Percentiles rank a stretch among this genome's conserved stretches.
phyloP scores from a whole-genome alignment of 2,113 vertebrate genomes.

The Oryzias woworae region DNA sequence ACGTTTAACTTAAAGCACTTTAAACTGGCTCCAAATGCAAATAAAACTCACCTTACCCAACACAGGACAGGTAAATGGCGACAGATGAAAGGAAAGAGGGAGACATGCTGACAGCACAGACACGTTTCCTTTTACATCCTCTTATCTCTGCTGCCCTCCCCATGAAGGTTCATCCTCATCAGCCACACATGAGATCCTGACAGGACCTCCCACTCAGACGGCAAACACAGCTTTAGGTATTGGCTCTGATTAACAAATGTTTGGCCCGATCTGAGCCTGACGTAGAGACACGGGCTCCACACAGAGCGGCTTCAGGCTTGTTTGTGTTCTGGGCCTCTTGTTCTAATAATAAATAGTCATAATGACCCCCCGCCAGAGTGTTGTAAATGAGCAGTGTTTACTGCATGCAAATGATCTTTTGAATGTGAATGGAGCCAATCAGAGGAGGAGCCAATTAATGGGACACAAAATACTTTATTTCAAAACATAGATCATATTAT shows the following conservation, averaged over 20 bases:
- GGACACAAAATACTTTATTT: conserved; percentile 75
- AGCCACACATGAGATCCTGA: conserved; percentile 55
- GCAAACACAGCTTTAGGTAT: conserved; percentile 57
- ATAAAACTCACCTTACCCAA: no score
- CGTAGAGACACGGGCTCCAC: conserved; percentile 40
- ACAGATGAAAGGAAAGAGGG: no score
- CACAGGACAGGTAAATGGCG: no score
- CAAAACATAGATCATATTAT: conserved; percentile 68
- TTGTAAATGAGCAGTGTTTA: conserved; percentile 41
- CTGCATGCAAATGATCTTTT: conserved; percentile 41
- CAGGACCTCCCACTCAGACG: conserved; percentile 55
- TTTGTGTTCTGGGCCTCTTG: conserved; percentile 42
- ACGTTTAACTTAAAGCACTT: no score
- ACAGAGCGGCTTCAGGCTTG: conserved; percentile 33
- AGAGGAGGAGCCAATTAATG: neutral
- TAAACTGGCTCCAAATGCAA: no score
- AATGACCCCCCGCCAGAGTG: conserved; percentile 1
- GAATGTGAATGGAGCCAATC: conserved; percentile 45
- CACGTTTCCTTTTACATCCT: no score
- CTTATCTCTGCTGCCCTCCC: conserved; percentile 2
- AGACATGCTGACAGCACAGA: no score
- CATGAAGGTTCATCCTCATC: conserved; percentile 54
- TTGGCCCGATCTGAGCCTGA: conserved; percentile 47
- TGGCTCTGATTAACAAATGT: conserved; percentile 44
- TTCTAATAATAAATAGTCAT: conserved; percentile 49